Evolutionary conservation across 2,888 invertebrate species (phyloP).

Genomic region (Iselma pallidipennis): DNA sequence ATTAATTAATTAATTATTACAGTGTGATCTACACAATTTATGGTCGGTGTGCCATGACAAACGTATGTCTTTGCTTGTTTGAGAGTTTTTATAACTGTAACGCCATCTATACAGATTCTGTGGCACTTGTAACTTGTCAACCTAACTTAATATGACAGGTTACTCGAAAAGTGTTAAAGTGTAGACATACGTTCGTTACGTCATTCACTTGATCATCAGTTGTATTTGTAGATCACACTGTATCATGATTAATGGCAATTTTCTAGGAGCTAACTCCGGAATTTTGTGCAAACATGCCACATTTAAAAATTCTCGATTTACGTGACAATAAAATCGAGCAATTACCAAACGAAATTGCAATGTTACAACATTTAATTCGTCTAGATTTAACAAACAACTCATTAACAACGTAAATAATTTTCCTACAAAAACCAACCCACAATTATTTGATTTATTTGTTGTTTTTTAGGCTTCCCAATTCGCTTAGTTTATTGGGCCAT

Average conservation of each 20-base stretch:
- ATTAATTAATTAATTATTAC: not conserved
- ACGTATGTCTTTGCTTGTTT: too few relatives aligned
- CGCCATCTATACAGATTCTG: too few relatives aligned
- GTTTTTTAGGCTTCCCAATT: slow-evolving; percentile 65
- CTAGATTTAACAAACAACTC: slow-evolving; percentile 84
- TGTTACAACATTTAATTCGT: slow-evolving; percentile 75
- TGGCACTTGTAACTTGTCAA: too few relatives aligned
- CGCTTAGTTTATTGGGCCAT: slow-evolving; percentile 72
- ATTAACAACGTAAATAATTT: slow-evolving; percentile 52
- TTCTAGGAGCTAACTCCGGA: slow-evolving; percentile 71
- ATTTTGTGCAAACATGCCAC: slow-evolving; percentile 72
- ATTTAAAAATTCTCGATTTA: slow-evolving; percentile 75
- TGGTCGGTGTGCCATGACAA: too few relatives aligned
- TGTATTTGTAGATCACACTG: not conserved
- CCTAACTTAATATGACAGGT: too few relatives aligned
- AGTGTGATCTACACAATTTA: too few relatives aligned
- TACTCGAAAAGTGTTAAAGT: too few relatives aligned
- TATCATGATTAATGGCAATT: not conserved
- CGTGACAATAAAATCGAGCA: slow-evolving; percentile 78
- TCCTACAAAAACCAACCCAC: too few relatives aligned
- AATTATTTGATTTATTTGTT: not conserved
- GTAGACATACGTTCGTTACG: too few relatives aligned
- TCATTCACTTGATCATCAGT: too few relatives aligned
- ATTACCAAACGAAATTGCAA: slow-evolving; percentile 78
- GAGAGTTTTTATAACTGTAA: too few relatives aligned